Base-by-base conservation (phyloP, 1,140 invertebrate genomes). In the Portunus trituberculatus region DNA sequence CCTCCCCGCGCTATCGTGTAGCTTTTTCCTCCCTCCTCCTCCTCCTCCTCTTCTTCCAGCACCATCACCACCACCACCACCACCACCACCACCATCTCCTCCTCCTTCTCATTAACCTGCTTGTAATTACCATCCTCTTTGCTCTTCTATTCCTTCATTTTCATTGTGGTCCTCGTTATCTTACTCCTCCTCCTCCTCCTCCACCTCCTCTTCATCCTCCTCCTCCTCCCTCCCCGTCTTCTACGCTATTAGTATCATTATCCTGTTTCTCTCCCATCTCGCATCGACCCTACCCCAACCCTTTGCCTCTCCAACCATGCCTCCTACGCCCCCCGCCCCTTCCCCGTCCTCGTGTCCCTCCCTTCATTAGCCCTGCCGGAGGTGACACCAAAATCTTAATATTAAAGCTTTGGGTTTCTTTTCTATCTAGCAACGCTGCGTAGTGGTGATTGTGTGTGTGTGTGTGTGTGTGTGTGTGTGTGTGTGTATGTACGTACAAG, bases 381-480 rank as follows among this genome's bases (percentile, higher is more conserved):
- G n/a, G n/a, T 20, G 20, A n/a, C 67, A 76, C 16, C 67, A 12
- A 76, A 76, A 76, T 76, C 67, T 76, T 76, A 1, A 76, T 76
- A 76, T 76, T n/a, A n/a, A 76, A 76, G 67, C 20, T n/a, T 2
- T 0, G 16, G 6, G 25, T 76, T 76, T 76, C n/a, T 12, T 76
- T 76, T 20, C 67, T 76, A 7, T 76, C 25, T n/a, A 8, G 67
- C 67, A 25, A 76, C n/a, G 16, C 8, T 76, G n/a, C 20, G 20
- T 7, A 7, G 67, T n/a, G 67, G n/a, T 25, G 67, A n/a, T 7
- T 16, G 20, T n/a, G 20, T 76, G 67, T 76, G 20, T 76, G 67
- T 76, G 20, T 76, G 67, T 76, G n/a, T 76, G n/a, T 76, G 67
- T 76, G 67, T 76, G 67, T 76, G 67, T 76, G 67, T 76, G 67